Evolutionary conservation across 2,113 vertebrate species (phyloP).

Genomic region (Hymenochirus boettgeri): DNA sequence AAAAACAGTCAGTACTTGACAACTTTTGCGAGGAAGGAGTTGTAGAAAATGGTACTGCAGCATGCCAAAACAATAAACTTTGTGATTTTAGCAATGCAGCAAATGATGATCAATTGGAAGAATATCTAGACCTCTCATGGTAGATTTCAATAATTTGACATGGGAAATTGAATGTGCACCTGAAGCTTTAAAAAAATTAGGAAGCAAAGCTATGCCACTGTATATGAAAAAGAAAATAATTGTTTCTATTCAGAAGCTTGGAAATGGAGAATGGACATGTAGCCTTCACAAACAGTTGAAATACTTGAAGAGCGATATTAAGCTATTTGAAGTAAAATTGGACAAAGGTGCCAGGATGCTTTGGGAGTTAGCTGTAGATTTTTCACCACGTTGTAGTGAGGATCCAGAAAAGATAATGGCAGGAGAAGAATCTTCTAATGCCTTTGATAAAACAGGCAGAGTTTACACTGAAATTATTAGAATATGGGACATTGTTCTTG

Average conservation of each 20-base stretch:
- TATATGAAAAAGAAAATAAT: constrained; percentile 66
- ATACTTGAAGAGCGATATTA: constrained; percentile 63
- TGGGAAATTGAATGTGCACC: constrained; percentile 78
- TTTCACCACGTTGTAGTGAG: constrained; percentile 74
- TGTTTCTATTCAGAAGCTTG: constrained; percentile 61
- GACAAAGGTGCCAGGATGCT: constrained; percentile 71
- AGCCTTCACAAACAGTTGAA: constrained; percentile 65
- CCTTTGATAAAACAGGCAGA: constrained; percentile 51
- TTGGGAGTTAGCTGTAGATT: constrained; percentile 73
- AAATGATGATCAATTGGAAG: constrained; percentile 42
- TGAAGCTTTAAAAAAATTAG: constrained; percentile 64
- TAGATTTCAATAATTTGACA: constrained; percentile 74
- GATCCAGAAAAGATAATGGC: constrained; percentile 64
- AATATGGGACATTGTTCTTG: constrained; percentile 73
- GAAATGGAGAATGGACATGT: constrained; percentile 69
- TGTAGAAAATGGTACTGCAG: neutral
- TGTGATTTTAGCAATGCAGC: neutral
- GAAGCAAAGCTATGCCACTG: constrained; percentile 59
- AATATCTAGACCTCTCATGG: constrained; percentile 47
- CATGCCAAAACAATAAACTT: constrained; percentile 15
- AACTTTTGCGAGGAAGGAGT: neutral
- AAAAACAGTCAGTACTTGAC: neutral
- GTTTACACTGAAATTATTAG: constrained; percentile 75
- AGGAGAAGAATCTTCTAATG: constrained; percentile 39
- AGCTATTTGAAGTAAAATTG: constrained; percentile 69